Conservation (phyloP, 2,888 invertebrate genomes). For the Archips crataeganus region DNA sequence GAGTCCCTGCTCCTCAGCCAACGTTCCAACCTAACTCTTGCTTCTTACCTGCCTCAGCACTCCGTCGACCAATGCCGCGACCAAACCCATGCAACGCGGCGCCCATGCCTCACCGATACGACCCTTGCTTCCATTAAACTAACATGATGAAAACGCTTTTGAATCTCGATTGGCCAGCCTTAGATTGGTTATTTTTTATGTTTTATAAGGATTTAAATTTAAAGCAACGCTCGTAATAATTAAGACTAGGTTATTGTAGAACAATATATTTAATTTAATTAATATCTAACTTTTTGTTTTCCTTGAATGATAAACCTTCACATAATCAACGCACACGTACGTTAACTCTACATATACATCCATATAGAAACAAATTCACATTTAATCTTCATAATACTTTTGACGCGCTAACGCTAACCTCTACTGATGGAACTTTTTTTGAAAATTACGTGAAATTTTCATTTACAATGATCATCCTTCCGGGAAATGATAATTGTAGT, state of each 20-base stretch:
- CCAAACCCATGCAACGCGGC: slow-evolving; percentile 48
- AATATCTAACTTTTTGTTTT: not conserved
- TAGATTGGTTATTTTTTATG: slow-evolving; percentile 32
- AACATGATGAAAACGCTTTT: slow-evolving; percentile 22
- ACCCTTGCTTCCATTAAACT: slow-evolving; percentile 48
- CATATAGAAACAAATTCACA: no score
- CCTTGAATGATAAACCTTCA: not conserved
- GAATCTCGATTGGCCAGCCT: slow-evolving; percentile 53
- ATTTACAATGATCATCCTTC: no score
- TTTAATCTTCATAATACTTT: no score
- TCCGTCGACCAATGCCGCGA: slow-evolving; percentile 54
- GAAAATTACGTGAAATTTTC: no score
- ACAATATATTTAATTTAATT: not conserved
- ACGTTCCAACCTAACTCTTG: slow-evolving; percentile 59
- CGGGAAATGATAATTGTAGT: no score
- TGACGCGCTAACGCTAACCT: no score
- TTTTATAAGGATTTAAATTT: not conserved
- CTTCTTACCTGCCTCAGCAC: slow-evolving; percentile 62
- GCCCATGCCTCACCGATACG: slow-evolving; percentile 44
- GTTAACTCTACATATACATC: no score
- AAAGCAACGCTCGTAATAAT: slow-evolving; percentile 14
- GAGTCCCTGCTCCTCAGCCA: slow-evolving; percentile 44
- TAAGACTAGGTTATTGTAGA: not conserved
- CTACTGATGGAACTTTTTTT: no score
- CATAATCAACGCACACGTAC: no score